Conservation (phyloP, 1,140 invertebrate species). For the Pantala flavescens region DNA sequence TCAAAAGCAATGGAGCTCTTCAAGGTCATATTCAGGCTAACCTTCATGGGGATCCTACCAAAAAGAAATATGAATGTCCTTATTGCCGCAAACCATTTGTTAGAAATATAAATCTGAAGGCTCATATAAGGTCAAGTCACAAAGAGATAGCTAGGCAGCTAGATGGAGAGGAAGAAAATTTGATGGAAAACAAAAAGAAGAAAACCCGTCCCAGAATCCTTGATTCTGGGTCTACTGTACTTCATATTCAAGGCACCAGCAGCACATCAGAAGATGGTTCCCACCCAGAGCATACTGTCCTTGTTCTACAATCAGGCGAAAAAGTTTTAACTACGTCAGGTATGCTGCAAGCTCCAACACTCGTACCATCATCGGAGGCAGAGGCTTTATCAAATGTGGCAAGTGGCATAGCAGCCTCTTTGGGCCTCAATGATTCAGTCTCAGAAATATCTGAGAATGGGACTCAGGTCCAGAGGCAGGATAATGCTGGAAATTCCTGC, state of each 20-base stretch:
- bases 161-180: conserved; percentile 25
- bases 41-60: conserved; percentile 40
- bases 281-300: background rate
- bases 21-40: conserved; percentile 43
- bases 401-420: conserved; percentile 43
- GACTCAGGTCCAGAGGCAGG: conserved; percentile 18
- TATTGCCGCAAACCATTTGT: conserved; percentile 56
- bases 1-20: conserved; percentile 37
- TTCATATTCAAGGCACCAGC: background rate
- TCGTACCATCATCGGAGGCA: conserved; percentile 39
- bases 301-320: background rate
- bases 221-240: background rate
- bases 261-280: background rate
- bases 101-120: conserved; percentile 50
- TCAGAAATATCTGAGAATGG: conserved; percentile 8
- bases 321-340: background rate
- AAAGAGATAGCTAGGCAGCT: conserved; percentile 35
- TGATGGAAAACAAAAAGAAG: background rate
- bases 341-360: conserved; percentile 24
- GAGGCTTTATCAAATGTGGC: conserved; percentile 44
- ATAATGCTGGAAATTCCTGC: conserved; percentile 18
- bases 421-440: conserved; percentile 44
- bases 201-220: conserved; percentile 6
- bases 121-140: conserved; percentile 52
- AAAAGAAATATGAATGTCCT: conserved; percentile 46